Conservation (phyloP, 2,797 vertebrate species). For the Falco concolor region DNA sequence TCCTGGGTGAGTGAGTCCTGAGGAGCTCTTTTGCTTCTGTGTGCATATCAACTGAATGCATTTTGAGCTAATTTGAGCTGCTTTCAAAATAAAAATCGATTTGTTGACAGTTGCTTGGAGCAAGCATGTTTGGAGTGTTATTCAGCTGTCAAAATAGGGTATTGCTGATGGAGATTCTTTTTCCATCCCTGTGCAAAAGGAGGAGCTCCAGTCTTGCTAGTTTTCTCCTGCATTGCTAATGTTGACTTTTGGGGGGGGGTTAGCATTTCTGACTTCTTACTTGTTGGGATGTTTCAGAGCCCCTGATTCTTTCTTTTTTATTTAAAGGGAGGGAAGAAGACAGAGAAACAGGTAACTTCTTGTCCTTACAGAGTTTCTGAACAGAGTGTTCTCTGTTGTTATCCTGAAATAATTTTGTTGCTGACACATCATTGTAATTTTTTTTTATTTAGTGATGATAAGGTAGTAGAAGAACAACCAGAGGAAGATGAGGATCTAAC, state of each 20-base stretch:
- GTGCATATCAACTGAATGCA: background rate
- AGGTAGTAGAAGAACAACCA: conserved; percentile 77
- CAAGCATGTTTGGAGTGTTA: background rate
- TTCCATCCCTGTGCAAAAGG: background rate
- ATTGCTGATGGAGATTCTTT: background rate
- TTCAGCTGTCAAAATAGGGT: background rate
- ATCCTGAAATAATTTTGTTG: background rate
- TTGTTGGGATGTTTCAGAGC: background rate
- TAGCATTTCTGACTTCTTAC: background rate
- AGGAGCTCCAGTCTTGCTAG: background rate
- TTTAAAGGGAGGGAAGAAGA: background rate
- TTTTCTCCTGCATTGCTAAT: background rate
- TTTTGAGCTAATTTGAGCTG: background rate
- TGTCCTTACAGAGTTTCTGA: background rate
- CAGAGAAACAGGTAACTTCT: background rate
- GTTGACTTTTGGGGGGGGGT: background rate
- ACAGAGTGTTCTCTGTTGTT: background rate
- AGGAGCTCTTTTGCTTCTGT: background rate
- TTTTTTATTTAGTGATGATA: conserved; percentile 82
- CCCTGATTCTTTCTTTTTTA: background rate
- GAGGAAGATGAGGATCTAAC: conserved; percentile 78
- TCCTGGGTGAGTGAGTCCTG: background rate
- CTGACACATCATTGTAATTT: background rate
- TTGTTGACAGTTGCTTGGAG: background rate
- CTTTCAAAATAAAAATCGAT: background rate